Evolutionary conservation across 2,888 invertebrate genomes (phyloP).

Genomic region (Parthenolecanium corni): DNA sequence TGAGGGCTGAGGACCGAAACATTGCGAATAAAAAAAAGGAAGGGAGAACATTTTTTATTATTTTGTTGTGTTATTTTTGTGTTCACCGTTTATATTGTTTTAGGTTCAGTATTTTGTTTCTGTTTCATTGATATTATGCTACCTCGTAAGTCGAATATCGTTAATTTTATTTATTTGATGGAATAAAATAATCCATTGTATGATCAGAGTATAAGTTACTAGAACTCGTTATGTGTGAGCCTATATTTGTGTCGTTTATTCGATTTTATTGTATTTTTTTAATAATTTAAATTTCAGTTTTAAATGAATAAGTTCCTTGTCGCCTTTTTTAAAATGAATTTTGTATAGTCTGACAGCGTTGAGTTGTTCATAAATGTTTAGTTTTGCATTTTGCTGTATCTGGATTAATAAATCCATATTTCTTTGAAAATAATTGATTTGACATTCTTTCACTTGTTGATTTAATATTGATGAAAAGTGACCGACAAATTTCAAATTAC

Average conservation of each 20-base stretch:
- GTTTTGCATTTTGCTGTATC: conserved; percentile 9
- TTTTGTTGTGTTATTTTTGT: neutral
- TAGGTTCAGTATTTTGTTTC: neutral
- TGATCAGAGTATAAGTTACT: neutral
- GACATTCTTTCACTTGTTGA: neutral
- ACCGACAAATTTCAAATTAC: too few relatives aligned
- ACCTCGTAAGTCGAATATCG: neutral
- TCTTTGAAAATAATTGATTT: too few relatives aligned
- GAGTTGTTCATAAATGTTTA: neutral
- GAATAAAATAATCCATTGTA: too few relatives aligned
- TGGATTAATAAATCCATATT: conserved; percentile 9
- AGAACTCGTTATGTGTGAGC: neutral
- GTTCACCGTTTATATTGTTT: neutral
- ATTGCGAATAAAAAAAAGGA: too few relatives aligned
- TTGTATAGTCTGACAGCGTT: conserved; percentile 1
- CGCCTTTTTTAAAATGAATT: conserved; percentile 14
- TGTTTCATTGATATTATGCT: neutral
- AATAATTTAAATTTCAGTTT: neutral
- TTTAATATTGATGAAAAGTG: too few relatives aligned
- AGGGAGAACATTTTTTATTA: neutral
- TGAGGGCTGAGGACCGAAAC: too few relatives aligned
- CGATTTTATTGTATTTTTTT: conserved; percentile 8
- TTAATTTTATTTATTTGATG: neutral
- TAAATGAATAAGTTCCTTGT: conserved; percentile 15
- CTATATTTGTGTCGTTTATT: conserved; percentile 3